A percentile compares a stretch with the other conserved stretches of the same genome.
These are phyloP conservation scores for Apodemus agrarius DNA, from an alignment of 2,797 vertebrate genomes.

Conservation along the genomic window DNA sequence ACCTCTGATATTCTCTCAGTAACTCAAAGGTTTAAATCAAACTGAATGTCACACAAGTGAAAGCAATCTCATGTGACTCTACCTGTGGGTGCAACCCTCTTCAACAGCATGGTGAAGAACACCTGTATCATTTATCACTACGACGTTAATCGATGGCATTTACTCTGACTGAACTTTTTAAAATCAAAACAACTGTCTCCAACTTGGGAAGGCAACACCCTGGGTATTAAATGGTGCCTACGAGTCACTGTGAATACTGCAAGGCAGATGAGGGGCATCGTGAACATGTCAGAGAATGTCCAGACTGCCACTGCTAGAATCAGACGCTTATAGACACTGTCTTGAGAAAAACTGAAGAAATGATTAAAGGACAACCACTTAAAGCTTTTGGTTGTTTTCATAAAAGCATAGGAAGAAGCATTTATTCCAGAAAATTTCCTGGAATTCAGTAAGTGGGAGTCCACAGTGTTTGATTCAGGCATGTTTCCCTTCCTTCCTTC, in stretches of 20 bases:
- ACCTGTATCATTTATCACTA: conserved; percentile 13
- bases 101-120: not conserved
- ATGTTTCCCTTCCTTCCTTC: not conserved
- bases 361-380: conserved; percentile 10
- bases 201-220: not conserved
- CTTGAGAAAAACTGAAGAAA: conserved; percentile 19
- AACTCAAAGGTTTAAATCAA: conserved; percentile 57
- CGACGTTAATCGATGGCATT: not conserved
- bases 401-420: not conserved
- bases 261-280: not conserved
- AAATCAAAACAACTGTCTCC: conserved; percentile 27
- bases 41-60: conserved; percentile 28
- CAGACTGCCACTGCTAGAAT: not conserved
- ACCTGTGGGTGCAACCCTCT: not conserved
- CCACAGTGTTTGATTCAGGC: not conserved
- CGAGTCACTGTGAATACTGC: not conserved
- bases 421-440: conserved; percentile 33
- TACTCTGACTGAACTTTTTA: conserved; percentile 6
- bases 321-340: not conserved
- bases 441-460: not conserved
- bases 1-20: conserved; percentile 21
- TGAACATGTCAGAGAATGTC: not conserved
- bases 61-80: conserved; percentile 13
- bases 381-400: not conserved
- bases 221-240: not conserved